Base-by-base conservation (phyloP, 2,113 vertebrate species). In the Otis tarda region DNA sequence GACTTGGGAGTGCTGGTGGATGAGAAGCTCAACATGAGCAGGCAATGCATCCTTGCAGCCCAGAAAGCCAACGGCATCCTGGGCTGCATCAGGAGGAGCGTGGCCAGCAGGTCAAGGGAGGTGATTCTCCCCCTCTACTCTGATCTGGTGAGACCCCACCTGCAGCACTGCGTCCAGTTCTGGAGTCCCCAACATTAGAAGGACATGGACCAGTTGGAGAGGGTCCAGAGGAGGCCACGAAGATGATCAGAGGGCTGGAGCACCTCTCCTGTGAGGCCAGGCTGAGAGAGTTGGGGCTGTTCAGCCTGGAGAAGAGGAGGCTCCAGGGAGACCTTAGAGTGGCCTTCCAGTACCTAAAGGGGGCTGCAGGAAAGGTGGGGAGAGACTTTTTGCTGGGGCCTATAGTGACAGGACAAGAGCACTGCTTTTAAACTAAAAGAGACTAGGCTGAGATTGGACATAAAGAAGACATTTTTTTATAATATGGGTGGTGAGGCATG, bases 141-240 rank as follows among this genome's bases (percentile, higher is more conserved):
- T 0, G 0, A 60, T 35, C 50, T 39, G 14, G 5, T 37, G 49
- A 43, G n/a, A 74, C 10, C n/a, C n/a, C n/a, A n/a, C n/a, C 70
- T 52, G 39, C 8, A 88, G 50, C 3, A 2, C 31, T 76, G 27
- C 1, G 0, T 23, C n/a, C 70, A 78, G 14, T 3, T 45, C 21
- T 14, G 33, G 47, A 2, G 13, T 4, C 18, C 13, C 7, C 45
- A 64, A 3, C 14, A 56, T 0, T 33, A 7, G 17, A 4, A 6
- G 6, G 13, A 50, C 0, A 0, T 17, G 70, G 70, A 74, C 9
- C 27, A 70, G 39, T 9, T 68, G 11, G 37, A 69, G 9, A 0
- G 0, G 3, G 1, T 4, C 31, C 56, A 50, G 43, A 69, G 53
- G 39, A 50, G 43, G 3, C 1, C 43, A 13, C 0, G 0, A 21